These are phyloP conservation scores for Mirza zaza DNA, from an alignment of 2,113 vertebrate genomes.

Conservation along the genomic window DNA sequence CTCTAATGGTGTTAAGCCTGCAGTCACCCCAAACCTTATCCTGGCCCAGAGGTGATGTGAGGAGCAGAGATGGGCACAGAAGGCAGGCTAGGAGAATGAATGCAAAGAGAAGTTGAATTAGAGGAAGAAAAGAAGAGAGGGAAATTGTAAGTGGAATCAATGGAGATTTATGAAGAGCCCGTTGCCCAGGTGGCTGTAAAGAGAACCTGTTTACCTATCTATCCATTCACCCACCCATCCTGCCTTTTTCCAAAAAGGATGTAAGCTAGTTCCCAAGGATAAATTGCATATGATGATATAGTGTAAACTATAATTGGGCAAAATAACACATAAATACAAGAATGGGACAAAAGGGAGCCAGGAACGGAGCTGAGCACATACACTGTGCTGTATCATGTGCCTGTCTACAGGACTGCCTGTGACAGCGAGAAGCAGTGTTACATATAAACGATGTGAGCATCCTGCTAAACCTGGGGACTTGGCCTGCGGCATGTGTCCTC, in stretches of 20 bases:
- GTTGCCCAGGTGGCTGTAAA: neutral
- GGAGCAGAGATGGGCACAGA: neutral
- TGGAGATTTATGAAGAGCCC: neutral
- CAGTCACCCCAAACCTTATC: neutral
- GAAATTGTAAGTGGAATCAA: neutral
- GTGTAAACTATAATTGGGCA: neutral
- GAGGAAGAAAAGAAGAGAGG: neutral
- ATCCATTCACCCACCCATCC: neutral
- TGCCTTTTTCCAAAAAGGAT: neutral
- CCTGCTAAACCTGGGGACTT: neutral
- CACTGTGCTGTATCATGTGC: fast-evolving
- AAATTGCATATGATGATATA: neutral
- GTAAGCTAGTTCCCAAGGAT: neutral
- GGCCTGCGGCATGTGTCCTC: neutral
- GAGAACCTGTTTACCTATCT: neutral
- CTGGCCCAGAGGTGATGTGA: neutral
- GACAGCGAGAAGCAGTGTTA: neutral
- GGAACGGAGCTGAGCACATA: neutral
- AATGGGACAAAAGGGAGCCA: neutral
- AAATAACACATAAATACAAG: neutral
- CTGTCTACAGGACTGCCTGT: neutral
- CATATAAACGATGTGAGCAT: neutral
- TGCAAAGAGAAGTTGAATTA: neutral
- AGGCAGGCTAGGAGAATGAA: neutral
- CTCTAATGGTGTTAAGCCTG: neutral